These are phyloP conservation scores for Hemibagrus wyckioides DNA, from an alignment of 2,113 vertebrate genomes.

Conservation along the genomic window DNA sequence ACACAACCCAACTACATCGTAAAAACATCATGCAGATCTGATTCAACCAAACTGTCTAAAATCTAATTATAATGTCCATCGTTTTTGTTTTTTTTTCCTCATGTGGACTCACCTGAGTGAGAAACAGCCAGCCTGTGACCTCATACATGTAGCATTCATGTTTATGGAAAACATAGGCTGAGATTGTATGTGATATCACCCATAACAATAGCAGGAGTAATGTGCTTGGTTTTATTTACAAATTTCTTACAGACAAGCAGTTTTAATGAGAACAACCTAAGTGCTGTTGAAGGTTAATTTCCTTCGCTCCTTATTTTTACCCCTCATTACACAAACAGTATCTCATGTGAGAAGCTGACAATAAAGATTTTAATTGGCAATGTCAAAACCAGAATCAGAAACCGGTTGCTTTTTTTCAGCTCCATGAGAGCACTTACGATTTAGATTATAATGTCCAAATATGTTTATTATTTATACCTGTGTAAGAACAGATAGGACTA, in stretches of 20 bases:
- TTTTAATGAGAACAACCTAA: constrained; percentile 3
- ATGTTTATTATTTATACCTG: not conserved
- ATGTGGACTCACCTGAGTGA: not conserved
- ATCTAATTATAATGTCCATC: not conserved
- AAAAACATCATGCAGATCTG: not conserved
- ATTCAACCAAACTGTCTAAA: not conserved
- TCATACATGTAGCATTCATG: too few species aligned
- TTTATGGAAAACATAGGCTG: not conserved
- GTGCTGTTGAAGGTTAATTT: constrained; percentile 36
- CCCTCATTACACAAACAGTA: constrained; percentile 33
- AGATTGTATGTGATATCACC: not conserved
- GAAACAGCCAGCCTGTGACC: not conserved
- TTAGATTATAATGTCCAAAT: not conserved
- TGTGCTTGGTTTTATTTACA: constrained; percentile 2
- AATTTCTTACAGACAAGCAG: constrained; percentile 7
- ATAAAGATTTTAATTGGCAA: constrained; percentile 26
- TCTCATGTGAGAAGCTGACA: constrained; percentile 30
- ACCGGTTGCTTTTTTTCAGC: not conserved
- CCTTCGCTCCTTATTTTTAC: constrained; percentile 30
- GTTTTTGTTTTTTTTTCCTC: not conserved
- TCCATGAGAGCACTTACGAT: not conserved
- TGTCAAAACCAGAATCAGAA: not conserved
- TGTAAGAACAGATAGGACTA: not conserved
- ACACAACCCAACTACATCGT: not conserved
- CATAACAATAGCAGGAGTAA: not conserved